These are phyloP conservation scores for Apocheima hispidaria DNA, from an alignment of 2,888 invertebrate species.

Conservation along the genomic window DNA sequence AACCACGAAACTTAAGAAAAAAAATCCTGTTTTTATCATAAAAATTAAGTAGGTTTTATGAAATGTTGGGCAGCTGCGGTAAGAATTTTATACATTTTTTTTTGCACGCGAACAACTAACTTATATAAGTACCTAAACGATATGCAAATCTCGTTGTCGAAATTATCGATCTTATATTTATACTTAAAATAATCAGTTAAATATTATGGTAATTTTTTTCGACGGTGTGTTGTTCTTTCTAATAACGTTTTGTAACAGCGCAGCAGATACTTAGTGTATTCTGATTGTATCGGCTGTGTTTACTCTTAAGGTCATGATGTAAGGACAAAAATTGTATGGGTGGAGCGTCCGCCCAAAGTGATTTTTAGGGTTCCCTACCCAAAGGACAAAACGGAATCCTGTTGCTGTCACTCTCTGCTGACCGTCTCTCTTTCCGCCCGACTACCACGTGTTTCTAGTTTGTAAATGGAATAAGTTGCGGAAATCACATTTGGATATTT, in stretches of 20 bases:
- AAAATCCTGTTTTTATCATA: background rate
- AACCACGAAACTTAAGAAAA: no score
- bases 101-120: background rate
- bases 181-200: background rate
- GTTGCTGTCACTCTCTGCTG: no score
- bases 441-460: no score
- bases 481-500: no score
- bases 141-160: background rate
- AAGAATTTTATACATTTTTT: background rate
- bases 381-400: no score
- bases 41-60: no score
- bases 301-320: constrained; percentile 25
- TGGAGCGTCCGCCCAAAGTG: constrained; percentile 4
- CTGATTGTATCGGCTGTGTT: constrained; percentile 29
- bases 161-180: background rate
- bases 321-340: constrained; percentile 21
- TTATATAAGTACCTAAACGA: background rate
- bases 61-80: no score
- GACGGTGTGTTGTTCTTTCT: constrained; percentile 12
- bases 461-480: no score
- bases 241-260: constrained; percentile 27
- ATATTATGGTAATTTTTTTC: constrained; percentile 2
- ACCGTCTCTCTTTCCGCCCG: no score
- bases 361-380: background rate
- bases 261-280: constrained; percentile 12